A percentile compares a stretch with the other conserved stretches of the same genome.
Conservation (phyloP, 2,888 invertebrate genomes). For the Theodoxus fluviatilis region DNA sequence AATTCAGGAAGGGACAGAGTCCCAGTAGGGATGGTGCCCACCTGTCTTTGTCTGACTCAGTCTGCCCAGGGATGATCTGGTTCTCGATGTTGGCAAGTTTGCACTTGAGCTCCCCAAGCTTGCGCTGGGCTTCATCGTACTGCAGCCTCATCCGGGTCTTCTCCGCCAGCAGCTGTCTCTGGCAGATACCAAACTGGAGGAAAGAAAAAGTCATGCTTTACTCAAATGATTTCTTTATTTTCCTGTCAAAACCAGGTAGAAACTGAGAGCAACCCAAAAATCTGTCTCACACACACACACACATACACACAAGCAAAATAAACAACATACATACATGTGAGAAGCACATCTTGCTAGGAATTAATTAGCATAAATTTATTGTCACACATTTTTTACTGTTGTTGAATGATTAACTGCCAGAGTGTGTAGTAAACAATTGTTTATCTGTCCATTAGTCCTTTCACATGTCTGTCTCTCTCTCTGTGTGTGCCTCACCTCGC, state of each 20-base stretch:
- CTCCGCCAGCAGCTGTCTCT: conserved; percentile 77
- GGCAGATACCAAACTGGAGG: conserved; percentile 46
- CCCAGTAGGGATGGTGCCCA: too few relatives aligned
- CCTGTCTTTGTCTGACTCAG: conserved; percentile 92
- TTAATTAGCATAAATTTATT: too few relatives aligned
- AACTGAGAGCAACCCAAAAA: not conserved
- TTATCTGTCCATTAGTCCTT: too few relatives aligned
- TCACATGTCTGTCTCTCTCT: too few relatives aligned
- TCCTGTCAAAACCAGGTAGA: not conserved
- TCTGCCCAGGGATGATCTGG: conserved; percentile 89
- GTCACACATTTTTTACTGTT: too few relatives aligned
- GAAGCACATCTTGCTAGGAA: too few relatives aligned
- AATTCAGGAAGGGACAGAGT: too few relatives aligned
- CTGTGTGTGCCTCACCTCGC: conserved; percentile 79
- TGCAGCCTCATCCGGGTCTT: conserved; percentile 92
- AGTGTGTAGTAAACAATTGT: too few relatives aligned
- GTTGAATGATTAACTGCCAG: too few relatives aligned
- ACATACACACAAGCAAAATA: not conserved
- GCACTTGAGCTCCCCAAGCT: conserved; percentile 88
- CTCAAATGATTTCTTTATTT: not conserved
- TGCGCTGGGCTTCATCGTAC: conserved; percentile 84
- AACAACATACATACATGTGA: not conserved
- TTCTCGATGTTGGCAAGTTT: conserved; percentile 92
- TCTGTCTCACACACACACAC: not conserved
- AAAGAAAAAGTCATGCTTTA: not conserved